Evolutionary conservation across 2,797 vertebrate genomes (phyloP).

Genomic region (Rhadinocentrus ornatus): DNA sequence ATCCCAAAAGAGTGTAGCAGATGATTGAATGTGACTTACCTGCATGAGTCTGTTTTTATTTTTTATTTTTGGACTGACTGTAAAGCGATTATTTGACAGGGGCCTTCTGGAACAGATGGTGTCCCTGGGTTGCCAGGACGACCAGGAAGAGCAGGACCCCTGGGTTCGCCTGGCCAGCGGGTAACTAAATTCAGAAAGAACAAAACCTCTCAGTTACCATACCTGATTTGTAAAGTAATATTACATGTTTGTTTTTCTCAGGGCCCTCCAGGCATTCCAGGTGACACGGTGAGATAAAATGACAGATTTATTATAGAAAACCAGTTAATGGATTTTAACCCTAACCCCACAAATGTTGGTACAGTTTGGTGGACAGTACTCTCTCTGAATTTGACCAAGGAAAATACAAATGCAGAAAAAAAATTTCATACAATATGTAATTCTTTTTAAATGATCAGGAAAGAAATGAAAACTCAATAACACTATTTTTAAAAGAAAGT

Average conservation of each 20-base stretch:
- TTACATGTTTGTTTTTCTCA: constrained; percentile 57
- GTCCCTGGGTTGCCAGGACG: constrained; percentile 90
- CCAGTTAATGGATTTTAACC: neutral
- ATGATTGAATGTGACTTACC: neutral
- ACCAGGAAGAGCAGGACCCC: constrained; percentile 87
- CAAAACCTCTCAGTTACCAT: constrained; percentile 6
- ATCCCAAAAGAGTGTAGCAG: constrained; percentile 6
- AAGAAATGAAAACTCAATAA: neutral
- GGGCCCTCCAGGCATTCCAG: constrained; percentile 85
- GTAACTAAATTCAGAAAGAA: constrained; percentile 70
- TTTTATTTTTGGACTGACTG: constrained; percentile 32
- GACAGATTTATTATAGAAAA: neutral
- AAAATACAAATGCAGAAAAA: neutral
- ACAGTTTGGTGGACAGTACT: too few species aligned
- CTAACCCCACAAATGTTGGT: neutral
- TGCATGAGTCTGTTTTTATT: neutral
- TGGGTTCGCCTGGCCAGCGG: constrained; percentile 86
- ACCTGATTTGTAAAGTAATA: constrained; percentile 19
- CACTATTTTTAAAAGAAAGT: neutral
- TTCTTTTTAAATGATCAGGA: neutral
- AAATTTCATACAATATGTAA: neutral
- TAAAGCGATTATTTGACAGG: constrained; percentile 76
- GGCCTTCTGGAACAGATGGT: constrained; percentile 88
- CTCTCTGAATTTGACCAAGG: neutral
- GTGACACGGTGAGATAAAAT: constrained; percentile 81